Base-by-base conservation (phyloP, 2,113 vertebrate genomes). In the Protobothrops mucrosquamatus region DNA sequence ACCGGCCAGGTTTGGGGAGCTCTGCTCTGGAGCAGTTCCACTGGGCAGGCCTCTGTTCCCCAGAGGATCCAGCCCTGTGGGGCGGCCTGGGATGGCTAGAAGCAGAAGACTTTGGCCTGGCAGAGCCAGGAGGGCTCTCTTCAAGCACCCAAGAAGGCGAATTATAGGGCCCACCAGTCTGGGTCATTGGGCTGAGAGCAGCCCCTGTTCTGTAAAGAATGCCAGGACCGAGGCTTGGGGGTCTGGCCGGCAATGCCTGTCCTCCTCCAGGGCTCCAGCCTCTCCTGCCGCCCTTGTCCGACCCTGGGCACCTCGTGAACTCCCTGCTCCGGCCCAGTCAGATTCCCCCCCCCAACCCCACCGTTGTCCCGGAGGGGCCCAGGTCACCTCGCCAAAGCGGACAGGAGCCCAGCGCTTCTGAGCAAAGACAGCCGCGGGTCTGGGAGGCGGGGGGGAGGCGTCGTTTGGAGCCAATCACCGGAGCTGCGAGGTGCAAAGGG, bases 381-480 rank as follows among this genome's bases (percentile, higher is more conserved):
- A 34, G 61, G 26, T 11, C 9, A 24, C 59, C 59, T 12, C 26
- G 64, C 5, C 29, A 15, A 69, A n/a, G 29, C 29, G 0, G 29
- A n/a, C 4, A 12, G 12, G 61, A 15, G 64, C 12, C 4, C 11
- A 6, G 61, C 4, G 29, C 29, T 69, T 69, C 29, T 69, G 64
- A n/a, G 29, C 61, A n/a, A 59, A 59, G 61, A 69, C 1, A 24
- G 57, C 57, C 20, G 55, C 5, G 55, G 56, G 6, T 23, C 61
- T 4, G 48, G 48, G 48, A 14, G 1, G 59, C 8, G 0, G 59
- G 12, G 1, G 59, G 10, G 0, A 10, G 12, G n/a, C 5, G 2
- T n/a, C 12, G 1, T n/a, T 69, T 69, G 61, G 61, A 14, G 26
- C 61, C 61, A 6, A 14, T 69, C 29, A 12, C 64, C n/a, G 5